phyloP scores from a whole-genome alignment of 2,888 invertebrate species.

The Pasiphila rectangulata region DNA sequence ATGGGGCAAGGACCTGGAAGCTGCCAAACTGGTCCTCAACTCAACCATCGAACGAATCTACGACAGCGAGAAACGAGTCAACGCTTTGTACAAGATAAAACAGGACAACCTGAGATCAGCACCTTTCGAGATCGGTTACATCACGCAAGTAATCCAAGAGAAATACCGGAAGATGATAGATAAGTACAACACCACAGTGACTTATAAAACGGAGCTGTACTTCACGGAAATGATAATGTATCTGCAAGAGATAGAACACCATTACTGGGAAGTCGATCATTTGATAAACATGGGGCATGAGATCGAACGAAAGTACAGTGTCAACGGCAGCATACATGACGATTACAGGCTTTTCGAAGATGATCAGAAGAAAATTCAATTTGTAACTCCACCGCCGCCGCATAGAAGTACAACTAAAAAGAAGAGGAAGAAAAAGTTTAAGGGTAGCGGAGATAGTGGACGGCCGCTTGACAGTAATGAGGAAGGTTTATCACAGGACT shows the following conservation, averaged over 20 bases:
- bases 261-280: constrained; percentile 21
- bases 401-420: background rate
- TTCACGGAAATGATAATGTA: constrained; percentile 27
- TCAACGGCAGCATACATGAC: background rate
- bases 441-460: background rate
- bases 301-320: constrained; percentile 12
- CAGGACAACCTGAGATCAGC: constrained; percentile 16
- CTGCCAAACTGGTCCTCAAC: constrained; percentile 5
- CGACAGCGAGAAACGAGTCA: constrained; percentile 11
- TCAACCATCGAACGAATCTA: constrained; percentile 8
- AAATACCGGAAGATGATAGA: constrained; percentile 51
- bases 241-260: constrained; percentile 30
- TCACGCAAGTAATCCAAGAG: constrained; percentile 36
- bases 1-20: background rate
- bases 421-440: background rate
- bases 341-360: too few species aligned
- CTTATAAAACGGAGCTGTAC: background rate
- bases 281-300: constrained; percentile 14
- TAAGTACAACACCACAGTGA: constrained; percentile 32
- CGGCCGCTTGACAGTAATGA: too few species aligned
- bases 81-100: constrained; percentile 4
- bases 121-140: constrained; percentile 29
- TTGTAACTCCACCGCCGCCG: too few species aligned
- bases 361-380: too few species aligned
- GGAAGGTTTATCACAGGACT: too few species aligned